Evolutionary conservation across 2,113 vertebrate species (phyloP).

Genomic region (Aix galericulata): DNA sequence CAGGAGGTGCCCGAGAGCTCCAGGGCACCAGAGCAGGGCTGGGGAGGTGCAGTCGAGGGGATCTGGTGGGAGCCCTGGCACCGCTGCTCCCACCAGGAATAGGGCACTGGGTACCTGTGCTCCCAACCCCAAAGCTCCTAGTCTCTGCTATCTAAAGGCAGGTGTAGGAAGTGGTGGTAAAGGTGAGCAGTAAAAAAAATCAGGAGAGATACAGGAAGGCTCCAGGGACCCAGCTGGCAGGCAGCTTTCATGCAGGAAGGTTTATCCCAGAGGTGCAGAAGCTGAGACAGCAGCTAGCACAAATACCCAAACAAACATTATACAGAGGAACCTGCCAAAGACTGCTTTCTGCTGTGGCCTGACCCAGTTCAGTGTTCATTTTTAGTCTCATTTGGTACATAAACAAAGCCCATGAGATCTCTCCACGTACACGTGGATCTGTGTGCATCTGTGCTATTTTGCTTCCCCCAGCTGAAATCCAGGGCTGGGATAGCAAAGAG

Average conservation of each 20-base stretch:
- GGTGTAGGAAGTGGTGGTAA: accelerated
- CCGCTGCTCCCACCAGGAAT: accelerated
- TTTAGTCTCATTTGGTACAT: background rate
- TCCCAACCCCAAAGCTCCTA: background rate
- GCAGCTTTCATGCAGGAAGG: accelerated
- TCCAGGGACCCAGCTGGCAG: background rate
- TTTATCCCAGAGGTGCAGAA: background rate
- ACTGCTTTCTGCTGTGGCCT: background rate
- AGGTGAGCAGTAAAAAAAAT: too few species aligned
- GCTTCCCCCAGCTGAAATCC: background rate
- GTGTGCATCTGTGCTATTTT: accelerated
- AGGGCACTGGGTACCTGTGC: accelerated
- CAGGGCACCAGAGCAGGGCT: accelerated
- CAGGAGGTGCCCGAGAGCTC: background rate
- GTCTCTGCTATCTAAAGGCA: accelerated
- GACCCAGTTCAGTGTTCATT: background rate
- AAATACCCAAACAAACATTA: background rate
- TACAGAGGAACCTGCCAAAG: background rate
- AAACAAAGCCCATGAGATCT: background rate
- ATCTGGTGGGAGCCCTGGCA: accelerated
- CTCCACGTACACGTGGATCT: accelerated
- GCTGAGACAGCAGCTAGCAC: background rate
- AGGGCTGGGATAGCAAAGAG: background rate
- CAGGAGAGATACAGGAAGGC: background rate
- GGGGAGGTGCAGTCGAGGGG: too few species aligned